Conservation (phyloP, 1,140 invertebrate species). For the Pristionchus pacificus region DNA sequence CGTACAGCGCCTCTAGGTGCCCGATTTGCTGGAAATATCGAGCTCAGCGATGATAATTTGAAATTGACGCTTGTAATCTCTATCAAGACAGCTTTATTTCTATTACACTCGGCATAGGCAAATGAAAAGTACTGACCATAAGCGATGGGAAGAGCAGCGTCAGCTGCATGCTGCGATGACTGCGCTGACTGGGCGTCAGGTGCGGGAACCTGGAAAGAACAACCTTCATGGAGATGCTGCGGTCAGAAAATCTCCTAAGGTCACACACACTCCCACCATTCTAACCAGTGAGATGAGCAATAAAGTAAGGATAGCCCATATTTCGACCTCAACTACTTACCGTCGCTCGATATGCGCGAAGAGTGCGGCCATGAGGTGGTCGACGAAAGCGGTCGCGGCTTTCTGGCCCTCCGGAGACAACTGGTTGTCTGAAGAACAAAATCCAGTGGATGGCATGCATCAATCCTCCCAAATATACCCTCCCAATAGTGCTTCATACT, state of each 20-base stretch:
- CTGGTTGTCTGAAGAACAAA: slow-evolving; percentile 28
- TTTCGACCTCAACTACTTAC: not conserved
- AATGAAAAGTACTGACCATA: not conserved
- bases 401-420: slow-evolving; percentile 15
- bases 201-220: not conserved
- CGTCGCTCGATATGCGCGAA: slow-evolving; percentile 30
- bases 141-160: not conserved
- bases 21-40: not conserved
- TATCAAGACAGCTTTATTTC: no score
- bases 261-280: not conserved
- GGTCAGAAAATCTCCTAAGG: not conserved
- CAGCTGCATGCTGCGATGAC: not conserved
- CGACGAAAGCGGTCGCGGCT: slow-evolving; percentile 19
- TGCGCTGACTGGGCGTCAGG: not conserved
- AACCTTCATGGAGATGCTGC: not conserved
- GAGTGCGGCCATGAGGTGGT: slow-evolving; percentile 26
- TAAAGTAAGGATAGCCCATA: no score
- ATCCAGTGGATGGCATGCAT: no score
- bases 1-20: not conserved
- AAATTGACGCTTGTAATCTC: no score
- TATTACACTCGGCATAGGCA: no score
- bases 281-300: no score
- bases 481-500: no score
- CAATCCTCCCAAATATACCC: no score
- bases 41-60: no score